Conservation (phyloP, 2,113 vertebrate genomes). For the Bufo gargarizans region DNA sequence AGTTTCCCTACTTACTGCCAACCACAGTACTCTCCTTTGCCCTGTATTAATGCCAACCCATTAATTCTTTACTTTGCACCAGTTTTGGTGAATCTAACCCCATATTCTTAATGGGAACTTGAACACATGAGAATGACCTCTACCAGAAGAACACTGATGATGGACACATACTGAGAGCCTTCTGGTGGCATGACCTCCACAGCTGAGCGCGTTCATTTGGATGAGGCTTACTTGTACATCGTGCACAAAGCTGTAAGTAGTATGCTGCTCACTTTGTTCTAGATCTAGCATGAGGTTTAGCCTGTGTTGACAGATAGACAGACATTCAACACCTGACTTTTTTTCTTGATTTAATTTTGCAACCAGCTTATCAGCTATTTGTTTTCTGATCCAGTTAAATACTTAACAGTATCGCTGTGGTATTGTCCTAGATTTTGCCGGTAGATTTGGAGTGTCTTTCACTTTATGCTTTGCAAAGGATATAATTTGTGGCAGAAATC, state of each 20-base stretch:
- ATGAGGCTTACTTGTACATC: constrained; percentile 16
- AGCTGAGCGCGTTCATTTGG: constrained; percentile 20
- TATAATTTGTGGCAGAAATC: too few species aligned
- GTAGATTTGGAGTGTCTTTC: too few species aligned
- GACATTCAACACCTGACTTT: neutral
- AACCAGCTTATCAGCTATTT: neutral
- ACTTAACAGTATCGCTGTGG: neutral
- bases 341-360: neutral
- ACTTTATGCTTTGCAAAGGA: too few species aligned
- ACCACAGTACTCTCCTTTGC: too few species aligned
- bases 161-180: constrained; percentile 16
- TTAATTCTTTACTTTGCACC: neutral
- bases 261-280: constrained; percentile 50
- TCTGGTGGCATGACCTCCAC: constrained; percentile 7
- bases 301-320: constrained; percentile 52
- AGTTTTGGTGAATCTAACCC: neutral
- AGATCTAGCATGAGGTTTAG: constrained; percentile 37
- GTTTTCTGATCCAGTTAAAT: neutral
- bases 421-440: too few species aligned
- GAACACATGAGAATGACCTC: constrained; percentile 30
- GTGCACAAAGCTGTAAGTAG: constrained; percentile 40
- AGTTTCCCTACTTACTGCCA: too few species aligned
- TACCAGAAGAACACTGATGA: constrained; percentile 14
- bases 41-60: too few species aligned
- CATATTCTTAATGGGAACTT: neutral